A percentile compares a stretch with the other conserved stretches of the same genome.
These are phyloP conservation scores for Adineta ricciae DNA, from an alignment of 2,888 invertebrate genomes.

Conservation along the genomic window DNA sequence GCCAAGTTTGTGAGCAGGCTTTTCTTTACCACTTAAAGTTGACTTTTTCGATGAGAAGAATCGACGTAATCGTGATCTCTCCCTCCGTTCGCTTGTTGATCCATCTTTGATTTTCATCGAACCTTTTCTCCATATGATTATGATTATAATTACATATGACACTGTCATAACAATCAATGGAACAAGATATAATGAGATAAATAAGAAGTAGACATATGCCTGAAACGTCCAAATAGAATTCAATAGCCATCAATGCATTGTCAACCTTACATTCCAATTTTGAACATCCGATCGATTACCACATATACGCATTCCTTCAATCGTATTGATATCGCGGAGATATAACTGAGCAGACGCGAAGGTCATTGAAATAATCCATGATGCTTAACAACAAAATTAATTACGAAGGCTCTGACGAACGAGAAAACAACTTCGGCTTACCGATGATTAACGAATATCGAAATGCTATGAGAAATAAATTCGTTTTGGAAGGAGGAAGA, in stretches of 20 bases:
- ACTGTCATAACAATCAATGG: slow-evolving; percentile 77
- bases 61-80: neutral
- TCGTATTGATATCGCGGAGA: neutral
- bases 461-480: neutral
- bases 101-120: slow-evolving; percentile 51
- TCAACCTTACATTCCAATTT: slow-evolving; percentile 19
- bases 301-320: neutral
- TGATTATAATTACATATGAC: slow-evolving; percentile 79
- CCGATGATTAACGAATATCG: neutral
- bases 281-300: slow-evolving; percentile 9
- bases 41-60: neutral
- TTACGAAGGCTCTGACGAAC: neutral
- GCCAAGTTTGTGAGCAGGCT: no score
- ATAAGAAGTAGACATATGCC: neutral
- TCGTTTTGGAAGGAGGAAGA: neutral
- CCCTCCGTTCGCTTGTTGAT: neutral
- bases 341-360: slow-evolving; percentile 13
- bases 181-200: slow-evolving; percentile 42
- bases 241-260: neutral
- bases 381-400: neutral
- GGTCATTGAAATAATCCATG: slow-evolving; percentile 10
- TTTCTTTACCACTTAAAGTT: slow-evolving; percentile 37
- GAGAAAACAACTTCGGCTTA: neutral
- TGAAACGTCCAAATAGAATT: neutral
- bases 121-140: slow-evolving; percentile 80